Evolutionary conservation across 2,797 vertebrate genomes (phyloP).

Genomic region (Notamacropus eugenii): DNA sequence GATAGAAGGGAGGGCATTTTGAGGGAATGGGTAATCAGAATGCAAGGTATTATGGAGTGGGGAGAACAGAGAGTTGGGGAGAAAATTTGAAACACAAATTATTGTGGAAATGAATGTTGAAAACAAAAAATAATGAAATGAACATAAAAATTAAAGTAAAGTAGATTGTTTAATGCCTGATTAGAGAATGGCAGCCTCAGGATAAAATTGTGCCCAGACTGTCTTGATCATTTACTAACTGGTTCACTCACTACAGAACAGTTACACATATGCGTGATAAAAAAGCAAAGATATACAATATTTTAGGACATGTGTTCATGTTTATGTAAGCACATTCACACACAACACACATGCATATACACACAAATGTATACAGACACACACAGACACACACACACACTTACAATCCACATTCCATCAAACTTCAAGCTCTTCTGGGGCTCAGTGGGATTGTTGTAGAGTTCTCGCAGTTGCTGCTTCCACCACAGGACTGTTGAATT

Average conservation of each 20-base stretch:
- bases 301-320: neutral
- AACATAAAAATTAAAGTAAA: no score
- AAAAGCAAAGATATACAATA: neutral
- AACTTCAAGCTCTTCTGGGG: conserved; percentile 80
- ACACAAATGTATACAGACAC: no score
- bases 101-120: no score
- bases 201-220: neutral
- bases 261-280: neutral
- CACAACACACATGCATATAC: neutral
- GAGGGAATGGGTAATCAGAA: no score
- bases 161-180: neutral
- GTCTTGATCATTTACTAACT: neutral
- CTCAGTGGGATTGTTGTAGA: conserved; percentile 74
- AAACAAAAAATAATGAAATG: no score
- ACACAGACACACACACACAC: conserved; percentile 53
- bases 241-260: conserved; percentile 1
- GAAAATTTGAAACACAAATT: no score
- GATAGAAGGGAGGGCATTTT: no score
- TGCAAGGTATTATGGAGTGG: no score
- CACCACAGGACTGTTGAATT: conserved; percentile 88
- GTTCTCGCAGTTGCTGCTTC: conserved; percentile 87
- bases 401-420: conserved; percentile 95
- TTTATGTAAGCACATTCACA: neutral
- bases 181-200: neutral
- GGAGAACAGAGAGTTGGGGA: no score